These are phyloP conservation scores for Callipepla squamata DNA, from an alignment of 2,113 vertebrate genomes.

Conservation along the genomic window DNA sequence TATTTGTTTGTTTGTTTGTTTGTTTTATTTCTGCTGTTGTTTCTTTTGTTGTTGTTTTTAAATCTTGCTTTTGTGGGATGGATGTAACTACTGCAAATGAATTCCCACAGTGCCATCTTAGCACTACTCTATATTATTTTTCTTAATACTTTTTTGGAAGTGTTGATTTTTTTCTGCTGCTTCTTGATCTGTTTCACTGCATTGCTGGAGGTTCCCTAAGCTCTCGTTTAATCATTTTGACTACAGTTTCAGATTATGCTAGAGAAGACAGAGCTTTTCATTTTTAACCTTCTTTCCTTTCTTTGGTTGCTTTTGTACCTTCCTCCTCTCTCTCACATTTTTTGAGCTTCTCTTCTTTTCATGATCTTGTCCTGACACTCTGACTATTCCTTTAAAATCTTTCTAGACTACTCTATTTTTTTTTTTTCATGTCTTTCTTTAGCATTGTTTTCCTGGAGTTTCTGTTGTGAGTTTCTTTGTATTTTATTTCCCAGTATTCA, in stretches of 20 bases:
- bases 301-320: neutral
- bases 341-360: neutral
- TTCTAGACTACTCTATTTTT: neutral
- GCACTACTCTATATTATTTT: neutral
- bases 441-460: neutral
- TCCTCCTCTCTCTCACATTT: neutral
- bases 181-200: neutral
- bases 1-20: neutral
- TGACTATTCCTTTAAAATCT: neutral
- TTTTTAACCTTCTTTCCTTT: neutral
- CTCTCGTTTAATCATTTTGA: neutral
- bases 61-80: neutral
- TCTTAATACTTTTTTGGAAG: neutral
- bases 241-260: neutral
- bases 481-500: neutral
- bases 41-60: neutral
- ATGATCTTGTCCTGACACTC: neutral
- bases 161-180: neutral
- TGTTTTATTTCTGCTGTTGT: neutral
- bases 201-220: neutral
- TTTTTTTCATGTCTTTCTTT: fast-evolving
- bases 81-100: neutral
- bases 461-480: neutral
- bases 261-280: neutral
- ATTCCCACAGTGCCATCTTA: neutral